These are phyloP conservation scores for Solea senegalensis DNA, from an alignment of 2,113 vertebrate species.

Conservation along the genomic window DNA sequence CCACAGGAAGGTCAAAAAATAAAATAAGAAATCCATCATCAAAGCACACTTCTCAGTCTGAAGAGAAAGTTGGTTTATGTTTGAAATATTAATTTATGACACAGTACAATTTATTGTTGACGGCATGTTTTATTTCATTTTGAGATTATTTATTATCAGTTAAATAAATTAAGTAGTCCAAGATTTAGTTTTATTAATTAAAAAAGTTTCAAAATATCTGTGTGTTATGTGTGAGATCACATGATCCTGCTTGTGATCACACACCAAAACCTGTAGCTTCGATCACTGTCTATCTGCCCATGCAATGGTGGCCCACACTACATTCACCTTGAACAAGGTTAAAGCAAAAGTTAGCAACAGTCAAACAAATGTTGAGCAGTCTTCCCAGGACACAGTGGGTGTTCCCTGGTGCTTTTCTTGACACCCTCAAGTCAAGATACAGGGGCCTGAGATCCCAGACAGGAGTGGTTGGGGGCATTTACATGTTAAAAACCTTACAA, in stretches of 20 bases:
- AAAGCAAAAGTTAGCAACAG: constrained; percentile 30
- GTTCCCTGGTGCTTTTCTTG: background rate
- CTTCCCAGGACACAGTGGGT: constrained; percentile 5
- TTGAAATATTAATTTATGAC: too few species aligned
- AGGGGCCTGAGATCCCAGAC: constrained; percentile 56
- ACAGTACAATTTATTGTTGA: too few species aligned
- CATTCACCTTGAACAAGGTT: constrained; percentile 76
- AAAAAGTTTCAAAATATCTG: too few species aligned
- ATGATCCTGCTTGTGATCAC: background rate
- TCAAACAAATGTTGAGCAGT: constrained; percentile 1
- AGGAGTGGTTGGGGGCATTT: constrained; percentile 44
- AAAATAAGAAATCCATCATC: too few species aligned
- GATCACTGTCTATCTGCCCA: background rate
- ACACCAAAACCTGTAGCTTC: background rate
- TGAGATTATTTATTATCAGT: too few species aligned
- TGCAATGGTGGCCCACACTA: constrained; percentile 34
- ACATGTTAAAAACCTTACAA: constrained; percentile 17
- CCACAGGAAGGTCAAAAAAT: too few species aligned
- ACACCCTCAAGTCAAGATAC: constrained; percentile 22
- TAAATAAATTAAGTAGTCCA: too few species aligned
- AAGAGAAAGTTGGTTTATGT: too few species aligned
- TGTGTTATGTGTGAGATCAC: too few species aligned
- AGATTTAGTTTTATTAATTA: too few species aligned
- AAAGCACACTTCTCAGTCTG: too few species aligned
- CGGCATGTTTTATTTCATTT: too few species aligned